phyloP scores from a whole-genome alignment of 2,797 vertebrate species.

The Rhinogobio ventralis region DNA sequence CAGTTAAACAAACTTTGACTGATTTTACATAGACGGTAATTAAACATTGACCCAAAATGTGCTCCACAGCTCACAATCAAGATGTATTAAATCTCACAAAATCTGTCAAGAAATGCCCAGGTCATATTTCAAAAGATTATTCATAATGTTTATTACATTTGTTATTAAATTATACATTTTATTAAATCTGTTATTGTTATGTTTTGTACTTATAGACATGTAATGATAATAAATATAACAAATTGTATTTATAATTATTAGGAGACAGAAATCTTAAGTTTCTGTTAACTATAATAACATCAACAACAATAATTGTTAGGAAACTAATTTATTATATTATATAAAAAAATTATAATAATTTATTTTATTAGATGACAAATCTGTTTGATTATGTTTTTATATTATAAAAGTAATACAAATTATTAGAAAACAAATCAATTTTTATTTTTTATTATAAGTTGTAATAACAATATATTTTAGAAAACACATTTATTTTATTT shows the following conservation, averaged over 20 bases:
- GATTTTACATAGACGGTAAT: neutral
- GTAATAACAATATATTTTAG: neutral
- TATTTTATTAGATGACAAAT: neutral
- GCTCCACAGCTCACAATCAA: no score
- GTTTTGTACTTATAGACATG: neutral
- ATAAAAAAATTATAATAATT: no score
- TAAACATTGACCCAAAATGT: neutral
- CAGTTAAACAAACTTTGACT: neutral
- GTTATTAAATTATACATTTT: neutral
- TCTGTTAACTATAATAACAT: neutral
- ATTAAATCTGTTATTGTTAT: neutral
- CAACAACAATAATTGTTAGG: neutral
- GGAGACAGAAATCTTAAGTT: neutral
- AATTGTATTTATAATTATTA: neutral
- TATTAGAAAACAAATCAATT: neutral
- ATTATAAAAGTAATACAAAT: neutral
- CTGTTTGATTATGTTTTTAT: neutral
- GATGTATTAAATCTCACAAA: neutral
- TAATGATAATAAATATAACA: neutral
- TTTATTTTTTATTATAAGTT: neutral
- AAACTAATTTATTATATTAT: neutral
- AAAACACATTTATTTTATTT: neutral
- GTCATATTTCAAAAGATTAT: neutral
- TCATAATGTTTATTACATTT: neutral
- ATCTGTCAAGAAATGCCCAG: neutral